Conservation (phyloP, 2,113 vertebrate species). For the Stegostoma tigrinum region DNA sequence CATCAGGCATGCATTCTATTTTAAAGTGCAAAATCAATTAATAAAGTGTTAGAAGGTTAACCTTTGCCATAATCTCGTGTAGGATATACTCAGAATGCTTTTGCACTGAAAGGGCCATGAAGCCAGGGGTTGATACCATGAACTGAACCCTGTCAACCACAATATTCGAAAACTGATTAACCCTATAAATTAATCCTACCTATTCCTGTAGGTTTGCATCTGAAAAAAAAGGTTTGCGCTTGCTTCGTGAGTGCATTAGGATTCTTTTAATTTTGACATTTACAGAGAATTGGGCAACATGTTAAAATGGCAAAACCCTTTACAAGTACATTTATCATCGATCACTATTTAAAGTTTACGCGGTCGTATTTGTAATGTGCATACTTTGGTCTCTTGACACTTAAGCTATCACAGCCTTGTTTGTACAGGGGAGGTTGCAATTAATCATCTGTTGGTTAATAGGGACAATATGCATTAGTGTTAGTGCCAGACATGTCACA, state of each 20-base stretch:
- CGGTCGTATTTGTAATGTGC: background rate
- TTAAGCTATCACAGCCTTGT: background rate
- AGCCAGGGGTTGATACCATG: background rate
- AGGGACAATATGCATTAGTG: background rate
- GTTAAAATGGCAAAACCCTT: background rate
- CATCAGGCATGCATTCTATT: background rate
- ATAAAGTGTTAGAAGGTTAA: background rate
- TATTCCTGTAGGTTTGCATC: background rate
- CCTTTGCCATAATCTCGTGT: background rate
- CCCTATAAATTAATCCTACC: background rate
- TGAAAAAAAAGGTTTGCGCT: background rate
- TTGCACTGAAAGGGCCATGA: background rate
- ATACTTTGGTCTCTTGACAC: background rate
- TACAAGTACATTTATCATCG: background rate
- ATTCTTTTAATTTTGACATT: background rate
- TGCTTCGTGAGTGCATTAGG: background rate
- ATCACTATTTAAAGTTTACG: background rate
- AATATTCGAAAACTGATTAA: background rate
- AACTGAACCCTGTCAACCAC: background rate
- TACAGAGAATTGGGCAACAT: background rate
- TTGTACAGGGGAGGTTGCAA: background rate
- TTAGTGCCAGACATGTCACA: background rate
- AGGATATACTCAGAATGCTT: background rate
- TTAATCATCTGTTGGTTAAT: background rate
- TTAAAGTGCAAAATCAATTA: background rate